Percentiles rank a stretch among this genome's conserved stretches.
Conservation (phyloP, 2,113 vertebrate genomes). For the Romanogobio albipinnatus region DNA sequence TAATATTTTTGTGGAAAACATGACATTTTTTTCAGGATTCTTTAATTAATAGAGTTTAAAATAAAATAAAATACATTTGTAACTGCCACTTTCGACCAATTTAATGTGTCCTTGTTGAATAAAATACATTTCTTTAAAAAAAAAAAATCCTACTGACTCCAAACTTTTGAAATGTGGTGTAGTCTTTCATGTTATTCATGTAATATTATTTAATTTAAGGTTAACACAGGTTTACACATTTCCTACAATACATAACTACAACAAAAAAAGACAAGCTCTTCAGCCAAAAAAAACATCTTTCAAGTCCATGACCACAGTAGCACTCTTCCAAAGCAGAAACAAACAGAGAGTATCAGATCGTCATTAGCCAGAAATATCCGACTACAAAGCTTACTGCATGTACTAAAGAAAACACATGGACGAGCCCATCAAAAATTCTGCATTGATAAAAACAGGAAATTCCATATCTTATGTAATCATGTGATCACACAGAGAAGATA, state of each 20-base stretch:
- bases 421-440: neutral
- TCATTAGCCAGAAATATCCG: neutral
- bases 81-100: neutral
- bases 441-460: constrained; percentile 15
- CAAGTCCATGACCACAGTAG: neutral
- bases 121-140: neutral
- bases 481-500: neutral
- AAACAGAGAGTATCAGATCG: neutral
- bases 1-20: no score
- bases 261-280: neutral
- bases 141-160: no score
- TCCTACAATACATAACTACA: neutral
- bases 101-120: neutral
- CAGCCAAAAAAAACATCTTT: neutral
- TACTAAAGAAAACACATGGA: neutral
- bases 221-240: neutral
- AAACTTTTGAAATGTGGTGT: neutral
- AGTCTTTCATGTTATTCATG: neutral
- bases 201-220: neutral
- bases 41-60: no score
- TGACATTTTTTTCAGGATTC: no score
- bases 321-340: neutral
- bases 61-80: no score
- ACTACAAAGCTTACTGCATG: neutral
- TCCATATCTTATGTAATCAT: constrained; percentile 10